Evolutionary conservation across 2,888 invertebrate genomes (phyloP), one percentile per base, ranked within the genome.

Genomic region (Drosophila kambysellisi): DNA sequence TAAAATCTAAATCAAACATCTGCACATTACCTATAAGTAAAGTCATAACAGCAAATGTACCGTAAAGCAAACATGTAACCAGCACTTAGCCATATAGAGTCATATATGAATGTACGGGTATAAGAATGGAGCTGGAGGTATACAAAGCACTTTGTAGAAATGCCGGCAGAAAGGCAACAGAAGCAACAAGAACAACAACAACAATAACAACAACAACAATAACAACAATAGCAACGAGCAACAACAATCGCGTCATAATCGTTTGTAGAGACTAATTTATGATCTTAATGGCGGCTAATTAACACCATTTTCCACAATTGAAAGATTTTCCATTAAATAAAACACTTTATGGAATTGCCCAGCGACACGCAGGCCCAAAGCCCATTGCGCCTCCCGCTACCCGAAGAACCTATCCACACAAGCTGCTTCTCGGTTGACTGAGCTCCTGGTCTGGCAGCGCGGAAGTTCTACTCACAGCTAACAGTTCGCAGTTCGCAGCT

Each of bases 291-390:
- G 88, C 80, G 76, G 76, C 90, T 89, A 89, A 89, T 89, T 89
- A 89, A 88, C 89, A 89, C 89, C 83, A 82, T 89, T 88, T 87
- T 89, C 89, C 82, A 84, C 90, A 86, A 89, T 89, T 89, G 89
- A 89, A 89, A 88, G 88, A 89, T 89, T 89, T 89, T 89, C 84
- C 86, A 89, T 89, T 89, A 89, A 89, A 89, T 89, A 83, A 89
- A 89, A 88, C 89, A 89, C 89, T 89, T 88, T 84, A 86, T 89
- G 87, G 89, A 86, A 88, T 90, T 80, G 87, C 89, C 83, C 74
- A 77, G 76, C 78, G 77, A 72, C 87, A 88, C 87, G 87, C 89
- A 89, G 66, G 59, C 59, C 61, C 41, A 58, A 33, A 58, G 66
- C 37, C 57, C 63, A 33, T 56, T 20, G 25, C 32, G 20, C 37